phyloP scores from a whole-genome alignment of 2,888 invertebrate genomes.

The Hipparchia semele region DNA sequence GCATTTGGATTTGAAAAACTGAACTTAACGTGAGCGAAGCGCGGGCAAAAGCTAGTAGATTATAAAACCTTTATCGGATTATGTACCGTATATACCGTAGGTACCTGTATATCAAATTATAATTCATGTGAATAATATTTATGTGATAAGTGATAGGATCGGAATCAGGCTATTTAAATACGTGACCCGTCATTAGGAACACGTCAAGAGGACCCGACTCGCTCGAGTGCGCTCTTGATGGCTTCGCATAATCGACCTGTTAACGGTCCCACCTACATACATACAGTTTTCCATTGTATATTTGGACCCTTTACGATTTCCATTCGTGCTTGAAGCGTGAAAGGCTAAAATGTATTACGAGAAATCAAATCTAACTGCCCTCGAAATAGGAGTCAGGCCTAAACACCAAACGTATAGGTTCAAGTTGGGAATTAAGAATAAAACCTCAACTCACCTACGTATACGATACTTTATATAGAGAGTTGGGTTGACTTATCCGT shows the following conservation, averaged over 20 bases:
- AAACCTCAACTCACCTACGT: too few relatives aligned
- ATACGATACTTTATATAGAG: too few relatives aligned
- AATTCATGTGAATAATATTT: constrained; percentile 55
- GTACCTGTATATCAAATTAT: too few relatives aligned
- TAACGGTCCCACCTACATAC: constrained; percentile 58
- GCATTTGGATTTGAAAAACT: too few relatives aligned
- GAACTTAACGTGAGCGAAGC: too few relatives aligned
- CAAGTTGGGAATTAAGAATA: too few relatives aligned
- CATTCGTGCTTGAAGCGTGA: constrained; percentile 17
- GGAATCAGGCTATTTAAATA: constrained; percentile 77
- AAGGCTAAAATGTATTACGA: constrained; percentile 9
- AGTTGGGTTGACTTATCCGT: too few relatives aligned
- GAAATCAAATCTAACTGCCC: neutral
- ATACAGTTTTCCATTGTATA: constrained; percentile 38
- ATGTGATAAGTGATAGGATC: constrained; percentile 62
- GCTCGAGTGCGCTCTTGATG: constrained; percentile 63
- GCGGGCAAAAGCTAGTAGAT: too few relatives aligned
- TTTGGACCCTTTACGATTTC: constrained; percentile 28
- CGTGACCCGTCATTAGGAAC: constrained; percentile 77
- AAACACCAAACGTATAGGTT: too few relatives aligned
- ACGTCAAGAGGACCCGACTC: constrained; percentile 54
- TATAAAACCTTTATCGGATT: too few relatives aligned
- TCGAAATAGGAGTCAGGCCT: neutral
- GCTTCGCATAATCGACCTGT: constrained; percentile 76
- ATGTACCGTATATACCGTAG: too few relatives aligned